These are phyloP conservation scores for Mimachlamys varia DNA, from an alignment of 2,888 invertebrate genomes.

Conservation along the genomic window DNA sequence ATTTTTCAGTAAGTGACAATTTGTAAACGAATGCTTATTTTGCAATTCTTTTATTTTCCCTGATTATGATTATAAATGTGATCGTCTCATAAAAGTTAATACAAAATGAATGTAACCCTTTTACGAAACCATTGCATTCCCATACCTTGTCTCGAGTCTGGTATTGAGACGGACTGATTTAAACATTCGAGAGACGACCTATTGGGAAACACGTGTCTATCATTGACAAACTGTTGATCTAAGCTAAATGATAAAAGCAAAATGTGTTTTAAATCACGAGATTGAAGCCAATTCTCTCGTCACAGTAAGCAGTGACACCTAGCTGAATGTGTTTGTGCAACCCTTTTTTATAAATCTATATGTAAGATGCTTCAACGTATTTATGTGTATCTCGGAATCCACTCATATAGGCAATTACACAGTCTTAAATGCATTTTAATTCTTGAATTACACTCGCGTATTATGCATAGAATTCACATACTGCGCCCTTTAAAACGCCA, in stretches of 20 bases:
- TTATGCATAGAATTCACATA: conserved; percentile 36
- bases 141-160: too few relatives aligned
- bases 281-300: neutral
- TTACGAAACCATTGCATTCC: too few relatives aligned
- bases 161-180: neutral
- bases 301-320: neutral
- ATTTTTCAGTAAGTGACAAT: too few relatives aligned
- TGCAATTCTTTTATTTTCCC: too few relatives aligned
- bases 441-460: conserved; percentile 28
- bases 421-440: conserved; percentile 1
- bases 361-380: neutral
- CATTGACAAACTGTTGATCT: neutral
- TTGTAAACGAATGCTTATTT: too few relatives aligned
- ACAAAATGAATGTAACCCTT: too few relatives aligned
- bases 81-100: too few relatives aligned
- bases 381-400: conserved; percentile 13
- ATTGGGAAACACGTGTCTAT: neutral
- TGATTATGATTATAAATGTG: too few relatives aligned
- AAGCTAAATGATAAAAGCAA: neutral
- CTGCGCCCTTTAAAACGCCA: conserved; percentile 26
- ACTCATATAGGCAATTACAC: conserved; percentile 29
- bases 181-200: neutral
- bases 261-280: neutral
- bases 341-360: neutral
- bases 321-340: neutral